Evolutionary conservation across 2,797 vertebrate genomes (phyloP), one percentile per base, ranked within the genome.

Genomic region (Protonibea diacanthus): DNA sequence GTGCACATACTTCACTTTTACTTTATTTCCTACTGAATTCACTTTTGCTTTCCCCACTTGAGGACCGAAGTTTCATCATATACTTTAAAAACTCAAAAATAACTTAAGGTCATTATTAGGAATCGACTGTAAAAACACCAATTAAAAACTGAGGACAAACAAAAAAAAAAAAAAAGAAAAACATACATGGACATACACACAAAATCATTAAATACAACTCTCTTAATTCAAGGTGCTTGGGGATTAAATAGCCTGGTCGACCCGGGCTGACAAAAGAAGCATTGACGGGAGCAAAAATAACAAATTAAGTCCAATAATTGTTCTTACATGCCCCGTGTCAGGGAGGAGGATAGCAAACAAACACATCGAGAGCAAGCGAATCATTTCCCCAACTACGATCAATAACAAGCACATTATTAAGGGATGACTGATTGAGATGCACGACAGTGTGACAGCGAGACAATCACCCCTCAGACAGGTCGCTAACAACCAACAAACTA

Each of bases 401-500:
- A 83, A 83, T 86, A 86, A 87, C 51, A 47, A 61, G 56, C 51
- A 74, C 48, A 68, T 76, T 76, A 85, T 83, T 80, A 82, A 64
- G 58, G 80, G 82, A 82, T 82, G 78, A 77, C 66, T 83, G 82
- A 90, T 86, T 83, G 80, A 90, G 86, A 87, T 76, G 76, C 83
- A 76, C 10, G 27, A 23, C 66, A 18, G 67, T 52, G 53, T 84
- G 86, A 85, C 86, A 86, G 85, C 65, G 57, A 80, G 73, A 86
- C 59, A 77, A 91, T 88, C 75, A 89, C 76, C 88, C 86, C 67
- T 91, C 76, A 87, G 88, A 91, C 91, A 82, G 82, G 73, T 78
- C 72, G 80, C 82, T 58, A 70, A 82, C 79, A 82, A 73, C 53
- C 21, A 18, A 71, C 80, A 78, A 84, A 72, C 48, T 74, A 81